These are phyloP conservation scores for Nipponacmea schrenckii DNA, from an alignment of 2,888 invertebrate species.

Conservation along the genomic window DNA sequence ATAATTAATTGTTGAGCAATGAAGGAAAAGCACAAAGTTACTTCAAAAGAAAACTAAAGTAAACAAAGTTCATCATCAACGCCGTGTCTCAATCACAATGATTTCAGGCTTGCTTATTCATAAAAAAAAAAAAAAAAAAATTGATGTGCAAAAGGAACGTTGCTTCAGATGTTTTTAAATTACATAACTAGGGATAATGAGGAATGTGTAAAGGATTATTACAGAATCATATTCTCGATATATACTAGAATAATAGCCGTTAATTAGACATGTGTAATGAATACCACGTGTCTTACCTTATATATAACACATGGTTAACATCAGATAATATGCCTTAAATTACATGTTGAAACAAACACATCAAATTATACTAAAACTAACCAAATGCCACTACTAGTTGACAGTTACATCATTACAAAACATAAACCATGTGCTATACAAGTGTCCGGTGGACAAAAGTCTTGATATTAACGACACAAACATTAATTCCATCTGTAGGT, in stretches of 20 bases:
- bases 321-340: not conserved
- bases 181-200: too few relatives aligned
- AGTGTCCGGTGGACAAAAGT: not conserved
- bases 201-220: not conserved
- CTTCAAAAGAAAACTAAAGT: too few relatives aligned
- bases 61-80: too few relatives aligned
- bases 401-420: conserved; percentile 2
- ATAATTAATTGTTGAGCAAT: too few relatives aligned
- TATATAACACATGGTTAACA: not conserved
- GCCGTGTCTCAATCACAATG: too few relatives aligned
- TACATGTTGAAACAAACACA: not conserved
- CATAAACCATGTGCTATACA: not conserved
- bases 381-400: not conserved
- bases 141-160: too few relatives aligned
- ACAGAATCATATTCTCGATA: not conserved
- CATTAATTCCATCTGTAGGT: too few relatives aligned
- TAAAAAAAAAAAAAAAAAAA: too few relatives aligned
- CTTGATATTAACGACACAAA: too few relatives aligned
- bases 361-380: conserved; percentile 2
- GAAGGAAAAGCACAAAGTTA: too few relatives aligned
- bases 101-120: too few relatives aligned
- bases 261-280: not conserved
- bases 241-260: not conserved
- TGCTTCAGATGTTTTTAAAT: too few relatives aligned
- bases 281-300: not conserved